Evolutionary conservation across 2,888 invertebrate species (phyloP).

Genomic region (Glomeris marginata): DNA sequence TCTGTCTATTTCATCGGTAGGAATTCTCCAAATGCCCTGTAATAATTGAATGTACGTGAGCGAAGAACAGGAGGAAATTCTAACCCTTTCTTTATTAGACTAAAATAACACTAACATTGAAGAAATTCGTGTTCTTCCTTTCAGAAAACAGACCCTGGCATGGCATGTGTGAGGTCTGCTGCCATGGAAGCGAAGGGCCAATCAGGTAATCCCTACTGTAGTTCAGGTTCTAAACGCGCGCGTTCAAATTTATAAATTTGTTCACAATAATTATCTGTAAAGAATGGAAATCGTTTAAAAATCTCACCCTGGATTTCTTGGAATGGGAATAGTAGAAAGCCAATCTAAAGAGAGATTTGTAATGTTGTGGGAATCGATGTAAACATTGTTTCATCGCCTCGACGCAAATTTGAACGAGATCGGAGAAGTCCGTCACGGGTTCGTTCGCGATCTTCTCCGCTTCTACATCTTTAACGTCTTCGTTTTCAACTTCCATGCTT

Average conservation of each 20-base stretch:
- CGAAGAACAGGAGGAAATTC: not conserved
- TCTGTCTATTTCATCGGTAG: constrained; percentile 74
- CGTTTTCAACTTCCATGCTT: too few species aligned
- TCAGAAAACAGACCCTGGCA: constrained; percentile 72
- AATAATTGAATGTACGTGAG: constrained; percentile 18
- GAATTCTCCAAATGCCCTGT: constrained; percentile 82
- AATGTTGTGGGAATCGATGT: constrained; percentile 73
- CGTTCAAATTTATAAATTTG: too few species aligned
- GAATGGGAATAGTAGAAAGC: constrained; percentile 67
- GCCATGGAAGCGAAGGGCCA: constrained; percentile 22
- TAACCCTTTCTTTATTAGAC: not conserved
- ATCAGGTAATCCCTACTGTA: constrained; percentile 30
- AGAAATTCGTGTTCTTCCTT: constrained; percentile 69
- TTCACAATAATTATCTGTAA: too few species aligned
- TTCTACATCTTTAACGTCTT: too few species aligned
- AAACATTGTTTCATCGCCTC: constrained; percentile 71
- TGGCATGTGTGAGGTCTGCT: constrained; percentile 33
- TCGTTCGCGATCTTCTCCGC: too few species aligned
- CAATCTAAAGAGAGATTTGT: constrained; percentile 78
- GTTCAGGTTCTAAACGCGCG: constrained; percentile 28
- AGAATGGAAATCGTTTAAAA: too few species aligned
- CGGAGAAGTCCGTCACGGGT: too few species aligned
- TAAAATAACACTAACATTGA: constrained; percentile 47
- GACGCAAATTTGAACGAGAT: constrained; percentile 36
- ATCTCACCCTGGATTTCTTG: constrained; percentile 22